A percentile compares a stretch with the other conserved stretches of the same genome.
These are phyloP conservation scores for Physella acuta DNA, from an alignment of 1,140 invertebrate species.

Conservation along the genomic window DNA sequence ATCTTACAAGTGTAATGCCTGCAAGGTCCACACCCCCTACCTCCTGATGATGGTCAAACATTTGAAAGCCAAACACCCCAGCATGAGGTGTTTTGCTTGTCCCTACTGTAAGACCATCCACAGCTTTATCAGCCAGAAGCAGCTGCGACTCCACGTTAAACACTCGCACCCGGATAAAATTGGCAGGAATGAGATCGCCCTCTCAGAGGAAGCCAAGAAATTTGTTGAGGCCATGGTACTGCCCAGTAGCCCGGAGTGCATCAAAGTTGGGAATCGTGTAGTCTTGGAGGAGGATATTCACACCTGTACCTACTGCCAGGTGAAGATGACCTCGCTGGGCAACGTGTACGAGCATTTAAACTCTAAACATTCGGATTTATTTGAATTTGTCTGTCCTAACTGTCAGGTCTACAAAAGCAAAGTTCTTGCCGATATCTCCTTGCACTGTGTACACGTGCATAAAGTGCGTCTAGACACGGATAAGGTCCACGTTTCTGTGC, in stretches of 20 bases:
- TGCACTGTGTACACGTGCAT: slow-evolving; percentile 41
- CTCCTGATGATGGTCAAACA: slow-evolving; percentile 48
- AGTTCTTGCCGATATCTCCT: slow-evolving; percentile 37
- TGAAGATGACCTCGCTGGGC: slow-evolving; percentile 46
- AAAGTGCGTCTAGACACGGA: slow-evolving; percentile 33
- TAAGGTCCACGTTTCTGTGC: slow-evolving; percentile 45
- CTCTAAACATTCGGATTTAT: slow-evolving; percentile 43
- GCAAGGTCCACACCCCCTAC: slow-evolving; percentile 51
- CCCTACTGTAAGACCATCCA: slow-evolving; percentile 44
- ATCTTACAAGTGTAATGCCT: slow-evolving; percentile 51
- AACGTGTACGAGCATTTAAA: slow-evolving; percentile 47
- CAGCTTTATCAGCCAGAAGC: slow-evolving; percentile 36
- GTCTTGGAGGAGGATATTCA: slow-evolving; percentile 49
- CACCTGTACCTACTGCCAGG: slow-evolving; percentile 47
- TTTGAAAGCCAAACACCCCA: slow-evolving; percentile 42
- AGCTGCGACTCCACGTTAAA: slow-evolving; percentile 44
- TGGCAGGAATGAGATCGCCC: slow-evolving; percentile 46
- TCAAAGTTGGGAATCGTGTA: slow-evolving; percentile 33
- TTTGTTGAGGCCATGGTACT: slow-evolving; percentile 43
- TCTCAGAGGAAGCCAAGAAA: slow-evolving; percentile 48
- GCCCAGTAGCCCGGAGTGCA: slow-evolving; percentile 31
- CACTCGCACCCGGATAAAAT: slow-evolving; percentile 42
- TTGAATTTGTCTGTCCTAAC: slow-evolving; percentile 47
- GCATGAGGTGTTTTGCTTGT: slow-evolving; percentile 46
- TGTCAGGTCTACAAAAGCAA: slow-evolving; percentile 45